Conservation (phyloP, 2,888 invertebrate species). For the Lysandra bellargus region DNA sequence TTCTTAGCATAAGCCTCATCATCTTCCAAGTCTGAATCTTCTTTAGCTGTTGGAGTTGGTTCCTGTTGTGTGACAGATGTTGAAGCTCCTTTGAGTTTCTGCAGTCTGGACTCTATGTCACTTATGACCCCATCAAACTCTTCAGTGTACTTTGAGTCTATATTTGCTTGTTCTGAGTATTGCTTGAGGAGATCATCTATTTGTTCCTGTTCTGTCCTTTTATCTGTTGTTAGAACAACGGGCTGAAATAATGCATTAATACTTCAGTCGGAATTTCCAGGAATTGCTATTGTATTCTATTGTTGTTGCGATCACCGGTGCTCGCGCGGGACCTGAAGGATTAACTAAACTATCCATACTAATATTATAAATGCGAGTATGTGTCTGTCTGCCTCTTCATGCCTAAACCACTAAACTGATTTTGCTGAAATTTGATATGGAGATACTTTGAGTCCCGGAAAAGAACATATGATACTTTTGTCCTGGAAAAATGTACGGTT, state of each 20-base stretch:
- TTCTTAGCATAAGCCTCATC: slow-evolving; percentile 61
- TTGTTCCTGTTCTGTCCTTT: slow-evolving; percentile 85
- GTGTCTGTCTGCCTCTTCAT: too few species aligned
- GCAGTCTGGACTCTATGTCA: slow-evolving; percentile 61
- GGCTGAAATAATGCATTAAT: slow-evolving; percentile 55
- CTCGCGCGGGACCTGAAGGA: too few species aligned
- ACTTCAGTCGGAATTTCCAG: too few species aligned
- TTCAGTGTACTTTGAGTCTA: slow-evolving; percentile 68
- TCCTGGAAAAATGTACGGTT: too few species aligned
- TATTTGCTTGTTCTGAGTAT: slow-evolving; percentile 74
- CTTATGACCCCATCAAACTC: slow-evolving; percentile 62
- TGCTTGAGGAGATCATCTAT: slow-evolving; percentile 85
- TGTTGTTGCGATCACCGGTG: too few species aligned
- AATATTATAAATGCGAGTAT: too few species aligned
- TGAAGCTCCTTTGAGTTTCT: slow-evolving; percentile 52
- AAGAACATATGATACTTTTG: too few species aligned
- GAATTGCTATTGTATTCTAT: too few species aligned
- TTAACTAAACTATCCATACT: too few species aligned
- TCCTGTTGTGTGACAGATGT: slow-evolving; percentile 36
- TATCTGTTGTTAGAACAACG: slow-evolving; percentile 72
- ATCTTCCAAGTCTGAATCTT: slow-evolving; percentile 53
- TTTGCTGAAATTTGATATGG: too few species aligned
- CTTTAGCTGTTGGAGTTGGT: slow-evolving; percentile 33
- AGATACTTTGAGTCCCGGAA: too few species aligned
- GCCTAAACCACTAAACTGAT: too few species aligned